Base-by-base conservation (phyloP, 2,113 vertebrate genomes). In the Micronycteris hirsuta region DNA sequence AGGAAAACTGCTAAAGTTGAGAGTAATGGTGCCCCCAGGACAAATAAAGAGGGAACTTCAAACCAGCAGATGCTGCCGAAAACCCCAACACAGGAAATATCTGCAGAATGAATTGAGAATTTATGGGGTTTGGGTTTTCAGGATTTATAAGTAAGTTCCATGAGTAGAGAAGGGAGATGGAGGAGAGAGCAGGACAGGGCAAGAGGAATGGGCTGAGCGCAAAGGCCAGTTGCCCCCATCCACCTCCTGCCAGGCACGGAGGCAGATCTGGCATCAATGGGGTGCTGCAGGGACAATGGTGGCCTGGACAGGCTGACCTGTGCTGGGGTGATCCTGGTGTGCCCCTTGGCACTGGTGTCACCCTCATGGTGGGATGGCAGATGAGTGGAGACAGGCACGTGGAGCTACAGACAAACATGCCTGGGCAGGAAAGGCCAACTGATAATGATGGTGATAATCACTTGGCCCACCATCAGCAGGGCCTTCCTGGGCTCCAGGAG, bases 41-140 rank as follows among this genome's bases (percentile, higher is more conserved):
- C 96, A 78, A 98, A 98, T 98, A 98, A 98, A 98, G 89, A 94
- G 95, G 56, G 71, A 87, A 98, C 98, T 98, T 99, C 98, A 99
- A 98, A 98, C 98, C 97, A 98, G 98, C 98, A 98, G 98, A 99
- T 98, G 98, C 98, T 98, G 98, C 98, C 5, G 98, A 98, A 98
- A 98, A 97, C 97, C 97, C 98, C 98, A 94, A 97, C 3, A 63
- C 98, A 98, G 98, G 98, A 98, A 99, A 98, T 98, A 97, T 98
- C 98, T 98, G 98, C 80, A 97, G 98, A 98, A 98, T 98, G 98
- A 98, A 98, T 98, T 58, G 96, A 97, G 97, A 97, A 95, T 90
- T 98, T 98, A 98, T 98, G 97, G 97, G 93, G 93, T 97, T 97
- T 43, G 89, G 94, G 92, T 89, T 96, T 98, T 98, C 96, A 97